A percentile compares a stretch with the other conserved stretches of the same genome.
Conservation (phyloP, 1,140 invertebrate species). For the Palaemon carinicauda region DNA sequence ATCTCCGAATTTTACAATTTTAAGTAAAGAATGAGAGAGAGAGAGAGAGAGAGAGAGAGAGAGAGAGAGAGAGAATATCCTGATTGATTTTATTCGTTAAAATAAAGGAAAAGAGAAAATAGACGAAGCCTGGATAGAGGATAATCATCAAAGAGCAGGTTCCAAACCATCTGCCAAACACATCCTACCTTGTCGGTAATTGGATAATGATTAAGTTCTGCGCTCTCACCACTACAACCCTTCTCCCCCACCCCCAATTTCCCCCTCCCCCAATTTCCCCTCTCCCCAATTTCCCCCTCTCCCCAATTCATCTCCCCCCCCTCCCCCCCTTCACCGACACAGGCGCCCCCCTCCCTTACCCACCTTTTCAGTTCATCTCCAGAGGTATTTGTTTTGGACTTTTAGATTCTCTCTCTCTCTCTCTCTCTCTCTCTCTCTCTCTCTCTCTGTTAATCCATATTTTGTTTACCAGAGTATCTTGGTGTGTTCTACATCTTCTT, state of each 20-base stretch:
- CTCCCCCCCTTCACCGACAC: no score
- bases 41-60: neutral
- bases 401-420: neutral
- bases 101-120: neutral
- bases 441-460: neutral
- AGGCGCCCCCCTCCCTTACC: no score
- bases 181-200: no score
- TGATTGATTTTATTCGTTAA: neutral
- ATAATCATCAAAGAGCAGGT: no score
- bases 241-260: neutral
- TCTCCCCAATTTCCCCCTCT: neutral
- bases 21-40: neutral
- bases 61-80: neutral
- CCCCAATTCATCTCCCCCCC: neutral
- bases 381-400: neutral
- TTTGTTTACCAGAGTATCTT: neutral
- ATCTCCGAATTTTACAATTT: no score
- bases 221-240: no score
- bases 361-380: neutral
- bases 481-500: no score
- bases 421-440: slow-evolving; percentile 5
- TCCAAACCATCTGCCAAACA: no score
- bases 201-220: no score
- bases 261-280: neutral
- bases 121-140: neutral